phyloP scores from a whole-genome alignment of 1,140 invertebrate genomes.

The Patella vulgata region DNA sequence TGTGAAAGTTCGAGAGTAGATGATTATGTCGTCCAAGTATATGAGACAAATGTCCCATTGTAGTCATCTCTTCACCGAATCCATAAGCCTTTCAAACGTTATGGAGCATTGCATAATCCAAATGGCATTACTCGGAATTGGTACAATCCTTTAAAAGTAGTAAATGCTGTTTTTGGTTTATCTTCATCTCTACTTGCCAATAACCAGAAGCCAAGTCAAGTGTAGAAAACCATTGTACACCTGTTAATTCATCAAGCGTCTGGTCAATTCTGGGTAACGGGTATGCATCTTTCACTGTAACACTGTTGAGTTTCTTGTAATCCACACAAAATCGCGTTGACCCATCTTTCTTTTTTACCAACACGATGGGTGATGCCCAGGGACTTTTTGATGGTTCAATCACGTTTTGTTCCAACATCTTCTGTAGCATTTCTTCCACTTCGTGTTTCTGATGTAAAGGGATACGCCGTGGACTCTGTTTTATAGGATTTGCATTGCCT shows the following conservation, averaged over 20 bases:
- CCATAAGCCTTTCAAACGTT: conserved; percentile 48
- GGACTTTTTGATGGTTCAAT: conserved; percentile 38
- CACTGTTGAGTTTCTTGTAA: conserved; percentile 66
- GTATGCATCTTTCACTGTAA: too few species aligned
- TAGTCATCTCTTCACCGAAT: conserved; percentile 25
- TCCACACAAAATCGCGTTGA: conserved; percentile 66
- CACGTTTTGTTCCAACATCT: conserved; percentile 34
- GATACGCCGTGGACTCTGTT: conserved; percentile 20
- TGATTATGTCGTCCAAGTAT: conserved; percentile 35
- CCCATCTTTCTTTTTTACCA: conserved; percentile 70
- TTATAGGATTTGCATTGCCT: conserved; percentile 20
- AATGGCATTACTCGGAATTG: conserved; percentile 37
- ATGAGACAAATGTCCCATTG: conserved; percentile 25
- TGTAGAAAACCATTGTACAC: conserved; percentile 59
- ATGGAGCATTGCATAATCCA: conserved; percentile 18
- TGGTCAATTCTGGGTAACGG: conserved; percentile 69
- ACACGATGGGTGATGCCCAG: conserved; percentile 44
- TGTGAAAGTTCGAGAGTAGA: conserved; percentile 13
- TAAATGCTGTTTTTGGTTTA: conserved; percentile 39
- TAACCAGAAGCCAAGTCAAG: conserved; percentile 69
- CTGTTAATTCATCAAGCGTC: conserved; percentile 55
- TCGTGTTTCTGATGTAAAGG: conserved; percentile 18
- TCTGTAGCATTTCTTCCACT: conserved; percentile 21
- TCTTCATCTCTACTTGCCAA: conserved; percentile 62
- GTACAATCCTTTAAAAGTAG: conserved; percentile 29